Evolutionary conservation across 2,113 vertebrate genomes (phyloP).

Genomic region (Vicugna pacos): DNA sequence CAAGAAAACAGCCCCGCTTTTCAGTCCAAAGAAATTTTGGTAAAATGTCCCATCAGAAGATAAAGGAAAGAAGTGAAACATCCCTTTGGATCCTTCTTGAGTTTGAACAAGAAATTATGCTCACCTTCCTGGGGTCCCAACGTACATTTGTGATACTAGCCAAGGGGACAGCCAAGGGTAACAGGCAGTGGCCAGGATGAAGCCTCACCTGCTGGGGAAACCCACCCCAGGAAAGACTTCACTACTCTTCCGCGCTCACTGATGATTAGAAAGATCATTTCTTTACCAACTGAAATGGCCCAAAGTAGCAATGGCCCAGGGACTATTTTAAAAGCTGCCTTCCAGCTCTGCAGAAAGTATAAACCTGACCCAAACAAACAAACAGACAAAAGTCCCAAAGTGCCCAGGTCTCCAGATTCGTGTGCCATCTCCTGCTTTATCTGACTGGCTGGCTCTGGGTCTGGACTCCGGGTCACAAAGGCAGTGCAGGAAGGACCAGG

Average conservation of each 20-base stretch:
- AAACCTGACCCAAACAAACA: not conserved
- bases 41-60: not conserved
- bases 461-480: not conserved
- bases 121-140: not conserved
- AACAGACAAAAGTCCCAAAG: not conserved
- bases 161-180: not conserved
- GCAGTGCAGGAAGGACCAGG: not conserved
- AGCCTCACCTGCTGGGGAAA: not conserved
- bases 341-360: not conserved
- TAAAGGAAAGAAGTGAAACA: not conserved
- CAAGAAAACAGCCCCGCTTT: not conserved
- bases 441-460: not conserved
- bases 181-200: not conserved
- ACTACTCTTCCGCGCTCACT: not conserved
- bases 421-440: not conserved
- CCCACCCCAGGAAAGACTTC: not conserved
- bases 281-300: not conserved
- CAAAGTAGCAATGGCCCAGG: not conserved
- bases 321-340: not conserved
- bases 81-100: not conserved
- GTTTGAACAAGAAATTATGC: not conserved
- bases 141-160: not conserved
- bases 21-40: not conserved
- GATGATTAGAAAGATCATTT: not conserved
- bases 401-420: not conserved